phyloP scores from a whole-genome alignment of 2,113 vertebrate genomes.

The Chlamydotis undulata region DNA sequence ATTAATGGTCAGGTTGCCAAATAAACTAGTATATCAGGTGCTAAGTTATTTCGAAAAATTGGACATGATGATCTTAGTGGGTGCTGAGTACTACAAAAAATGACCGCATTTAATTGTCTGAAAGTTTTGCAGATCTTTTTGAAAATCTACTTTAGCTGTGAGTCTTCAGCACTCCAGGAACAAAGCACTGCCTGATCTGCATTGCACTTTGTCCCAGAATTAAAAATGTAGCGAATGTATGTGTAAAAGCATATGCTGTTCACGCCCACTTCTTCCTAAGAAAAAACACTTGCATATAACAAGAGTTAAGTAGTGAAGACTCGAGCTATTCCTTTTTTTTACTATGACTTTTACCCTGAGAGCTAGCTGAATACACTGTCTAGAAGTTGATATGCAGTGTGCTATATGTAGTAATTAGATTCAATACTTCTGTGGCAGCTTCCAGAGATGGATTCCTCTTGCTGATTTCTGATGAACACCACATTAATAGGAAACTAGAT shows the following conservation, averaged over 20 bases:
- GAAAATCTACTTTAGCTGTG: not conserved
- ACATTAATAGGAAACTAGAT: conserved; percentile 3
- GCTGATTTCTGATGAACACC: conserved; percentile 8
- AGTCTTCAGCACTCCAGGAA: not conserved
- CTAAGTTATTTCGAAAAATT: not conserved
- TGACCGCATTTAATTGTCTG: not conserved
- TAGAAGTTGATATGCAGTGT: not conserved
- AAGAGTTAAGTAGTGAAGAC: not conserved
- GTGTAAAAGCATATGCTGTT: not conserved
- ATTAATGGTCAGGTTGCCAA: not conserved
- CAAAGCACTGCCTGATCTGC: not conserved
- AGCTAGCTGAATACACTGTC: not conserved
- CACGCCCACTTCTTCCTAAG: not conserved
- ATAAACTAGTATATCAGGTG: not conserved
- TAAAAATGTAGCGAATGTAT: not conserved
- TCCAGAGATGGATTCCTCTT: conserved; percentile 15
- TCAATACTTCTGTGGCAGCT: not conserved
- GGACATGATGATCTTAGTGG: not conserved
- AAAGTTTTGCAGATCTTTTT: not conserved
- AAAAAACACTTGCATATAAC: not conserved
- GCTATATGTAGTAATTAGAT: not conserved
- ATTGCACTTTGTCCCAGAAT: not conserved
- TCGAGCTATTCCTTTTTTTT: not conserved
- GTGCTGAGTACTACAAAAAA: not conserved
- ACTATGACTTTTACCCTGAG: not conserved